phyloP scores from a whole-genome alignment of 1,140 invertebrate species.

The Myzus persicae region DNA sequence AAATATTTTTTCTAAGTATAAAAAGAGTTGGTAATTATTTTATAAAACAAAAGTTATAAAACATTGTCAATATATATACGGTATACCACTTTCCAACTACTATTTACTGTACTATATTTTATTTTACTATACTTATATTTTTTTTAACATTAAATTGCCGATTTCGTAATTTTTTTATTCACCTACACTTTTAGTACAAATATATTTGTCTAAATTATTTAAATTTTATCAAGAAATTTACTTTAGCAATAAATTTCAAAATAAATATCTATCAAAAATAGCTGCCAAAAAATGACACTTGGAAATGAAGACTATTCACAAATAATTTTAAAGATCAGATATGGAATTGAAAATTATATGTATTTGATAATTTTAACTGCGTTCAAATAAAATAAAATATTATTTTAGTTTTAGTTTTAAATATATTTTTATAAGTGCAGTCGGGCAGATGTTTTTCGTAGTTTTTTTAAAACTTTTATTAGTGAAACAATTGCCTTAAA shows the following conservation, averaged over 20 bases:
- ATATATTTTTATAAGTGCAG: neutral
- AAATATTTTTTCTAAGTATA: neutral
- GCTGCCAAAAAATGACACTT: neutral
- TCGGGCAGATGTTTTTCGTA: neutral
- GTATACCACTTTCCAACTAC: neutral
- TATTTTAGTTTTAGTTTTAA: neutral
- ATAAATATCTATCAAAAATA: neutral
- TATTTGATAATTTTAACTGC: neutral
- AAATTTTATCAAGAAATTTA: neutral
- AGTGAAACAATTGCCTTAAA: neutral
- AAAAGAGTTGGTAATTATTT: neutral
- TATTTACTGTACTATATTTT: neutral
- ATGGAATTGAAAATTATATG: neutral
- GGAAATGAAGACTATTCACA: neutral
- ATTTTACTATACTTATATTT: neutral
- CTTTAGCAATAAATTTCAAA: constrained; percentile 8
- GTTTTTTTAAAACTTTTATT: neutral
- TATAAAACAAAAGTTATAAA: too few relatives aligned
- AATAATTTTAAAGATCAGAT: neutral
- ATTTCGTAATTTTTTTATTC: neutral
- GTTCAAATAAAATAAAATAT: neutral
- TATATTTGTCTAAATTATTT: neutral
- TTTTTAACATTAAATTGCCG: neutral
- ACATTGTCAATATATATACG: neutral
- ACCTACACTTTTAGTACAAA: neutral